Evolutionary conservation across 2,797 vertebrate genomes (phyloP), one percentile per base, ranked within the genome.

Genomic region (Melanotaenia boesemani): DNA sequence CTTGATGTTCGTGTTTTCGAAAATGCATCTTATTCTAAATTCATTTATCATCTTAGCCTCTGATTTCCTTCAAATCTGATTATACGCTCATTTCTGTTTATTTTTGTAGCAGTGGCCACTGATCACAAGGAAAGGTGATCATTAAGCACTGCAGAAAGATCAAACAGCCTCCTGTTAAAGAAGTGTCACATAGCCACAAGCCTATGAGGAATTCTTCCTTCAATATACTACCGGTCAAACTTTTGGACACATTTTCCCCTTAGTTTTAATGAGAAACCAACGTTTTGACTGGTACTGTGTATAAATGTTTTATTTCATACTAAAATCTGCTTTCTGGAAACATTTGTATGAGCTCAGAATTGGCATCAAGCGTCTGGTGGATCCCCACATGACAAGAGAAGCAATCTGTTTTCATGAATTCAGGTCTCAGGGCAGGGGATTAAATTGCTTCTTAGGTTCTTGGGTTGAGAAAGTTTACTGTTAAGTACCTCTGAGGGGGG

Each of bases 401-500:
- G 76, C 74, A 84, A 87, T 85, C 83, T 82, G 84, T 88, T 87
- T 86, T 74, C 80, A 79, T 78, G 83, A 88, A 77, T 74, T 74
- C 28, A 24, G 28, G 70, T 82, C 83, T 69, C 32, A 2, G 48
- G 77, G 88, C 83, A 84, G 67, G 34, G 85, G 79, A 91, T 89
- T 87, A 88, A 90, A 86, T 86, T 76, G 74, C 84, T 86, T 84
- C 74, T 89, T 86, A 85, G 83, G 85, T 85, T 89, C 75, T 72
- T 52, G 52, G 72, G 54, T 81, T 84, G 64, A 72, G 73, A 84
- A 84, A 83, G 70, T 89, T 83, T 82, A 76, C 71, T 77, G 69
- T 82, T 57, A 84, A 88, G 69, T 73, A 72, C 50, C 70, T 85
- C 60, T 75, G 76, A 84, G 78, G 71, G 74, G 57, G 63, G n/a